These are phyloP conservation scores for Drosophila sechellia DNA, from an alignment of 1,140 invertebrate species.

Conservation along the genomic window DNA sequence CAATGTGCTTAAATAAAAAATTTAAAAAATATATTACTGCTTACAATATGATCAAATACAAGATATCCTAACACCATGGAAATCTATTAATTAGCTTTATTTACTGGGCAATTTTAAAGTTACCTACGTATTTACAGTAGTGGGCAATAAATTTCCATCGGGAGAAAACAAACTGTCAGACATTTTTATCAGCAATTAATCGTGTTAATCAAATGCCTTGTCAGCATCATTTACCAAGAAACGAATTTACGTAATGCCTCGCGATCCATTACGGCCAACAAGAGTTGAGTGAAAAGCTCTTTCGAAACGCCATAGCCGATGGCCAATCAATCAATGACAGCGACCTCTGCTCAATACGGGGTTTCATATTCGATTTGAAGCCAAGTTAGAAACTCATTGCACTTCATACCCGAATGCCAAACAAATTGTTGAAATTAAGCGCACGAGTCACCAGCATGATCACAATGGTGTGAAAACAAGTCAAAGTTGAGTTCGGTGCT, in stretches of 20 bases:
- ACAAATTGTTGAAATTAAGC: slow-evolving; percentile 81
- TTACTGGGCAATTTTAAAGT: background rate
- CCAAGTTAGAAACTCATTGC: slow-evolving; percentile 70
- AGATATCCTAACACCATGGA: too few relatives aligned
- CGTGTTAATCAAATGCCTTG: slow-evolving; percentile 83
- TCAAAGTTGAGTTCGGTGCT: slow-evolving; percentile 56
- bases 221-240: slow-evolving; percentile 79
- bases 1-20: background rate
- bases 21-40: too few relatives aligned
- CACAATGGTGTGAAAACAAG: slow-evolving; percentile 77
- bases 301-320: slow-evolving; percentile 47
- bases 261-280: slow-evolving; percentile 46
- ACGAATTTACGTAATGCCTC: slow-evolving; percentile 65
- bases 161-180: slow-evolving; percentile 73
- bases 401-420: slow-evolving; percentile 53
- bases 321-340: slow-evolving; percentile 79
- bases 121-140: slow-evolving; percentile 59
- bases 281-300: slow-evolving; percentile 66
- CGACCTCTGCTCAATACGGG: slow-evolving; percentile 7
- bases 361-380: slow-evolving; percentile 22
- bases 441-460: slow-evolving; percentile 76
- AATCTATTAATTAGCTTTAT: too few relatives aligned
- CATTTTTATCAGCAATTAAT: slow-evolving; percentile 83
- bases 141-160: slow-evolving; percentile 36
- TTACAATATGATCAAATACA: too few relatives aligned